Evolutionary conservation across 2,888 invertebrate genomes (phyloP).

Genomic region (Cremastinae sp.): DNA sequence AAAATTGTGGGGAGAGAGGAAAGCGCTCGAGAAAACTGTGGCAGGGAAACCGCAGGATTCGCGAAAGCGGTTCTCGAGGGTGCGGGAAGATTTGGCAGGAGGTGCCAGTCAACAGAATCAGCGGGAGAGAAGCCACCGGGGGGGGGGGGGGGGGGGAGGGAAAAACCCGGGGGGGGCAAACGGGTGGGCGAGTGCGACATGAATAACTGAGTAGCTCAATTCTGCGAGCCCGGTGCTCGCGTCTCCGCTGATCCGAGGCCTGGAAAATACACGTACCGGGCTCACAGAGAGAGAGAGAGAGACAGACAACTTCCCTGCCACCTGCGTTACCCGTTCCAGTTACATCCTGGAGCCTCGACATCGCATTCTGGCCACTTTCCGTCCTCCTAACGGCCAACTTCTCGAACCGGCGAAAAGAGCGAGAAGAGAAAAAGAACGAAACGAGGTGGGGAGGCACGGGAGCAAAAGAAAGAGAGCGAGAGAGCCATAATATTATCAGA

Average conservation of each 20-base stretch:
- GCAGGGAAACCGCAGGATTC: too few relatives aligned
- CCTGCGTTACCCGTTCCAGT: constrained; percentile 53
- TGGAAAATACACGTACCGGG: constrained; percentile 12
- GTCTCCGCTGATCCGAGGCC: constrained; percentile 25
- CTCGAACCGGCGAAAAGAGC: constrained; percentile 43
- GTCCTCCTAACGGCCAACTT: constrained; percentile 37
- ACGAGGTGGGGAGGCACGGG: constrained; percentile 51
- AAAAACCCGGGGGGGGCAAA: constrained; percentile 60
- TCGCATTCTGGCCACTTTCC: constrained; percentile 30
- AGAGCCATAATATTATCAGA: constrained; percentile 78
- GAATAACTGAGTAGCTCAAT: constrained; percentile 78
- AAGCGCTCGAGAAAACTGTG: too few relatives aligned
- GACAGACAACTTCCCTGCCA: constrained; percentile 53
- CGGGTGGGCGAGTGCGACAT: constrained; percentile 75
- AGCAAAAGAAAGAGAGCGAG: constrained; percentile 45
- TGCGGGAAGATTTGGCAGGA: constrained; percentile 41
- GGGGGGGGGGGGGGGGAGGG: constrained; percentile 12
- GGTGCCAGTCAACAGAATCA: constrained; percentile 20
- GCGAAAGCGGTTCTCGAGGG: too few relatives aligned
- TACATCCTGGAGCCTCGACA: constrained; percentile 32
- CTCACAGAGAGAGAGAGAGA: constrained; percentile 28
- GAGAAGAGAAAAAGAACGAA: constrained; percentile 56
- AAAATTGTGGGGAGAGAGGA: too few relatives aligned
- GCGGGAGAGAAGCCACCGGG: constrained; percentile 16
- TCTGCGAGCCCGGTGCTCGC: constrained; percentile 63